Percentiles rank a stretch among this genome's conserved stretches.
Evolutionary conservation across 2,797 vertebrate species (phyloP).

Genomic region (Nyctalus aviator): DNA sequence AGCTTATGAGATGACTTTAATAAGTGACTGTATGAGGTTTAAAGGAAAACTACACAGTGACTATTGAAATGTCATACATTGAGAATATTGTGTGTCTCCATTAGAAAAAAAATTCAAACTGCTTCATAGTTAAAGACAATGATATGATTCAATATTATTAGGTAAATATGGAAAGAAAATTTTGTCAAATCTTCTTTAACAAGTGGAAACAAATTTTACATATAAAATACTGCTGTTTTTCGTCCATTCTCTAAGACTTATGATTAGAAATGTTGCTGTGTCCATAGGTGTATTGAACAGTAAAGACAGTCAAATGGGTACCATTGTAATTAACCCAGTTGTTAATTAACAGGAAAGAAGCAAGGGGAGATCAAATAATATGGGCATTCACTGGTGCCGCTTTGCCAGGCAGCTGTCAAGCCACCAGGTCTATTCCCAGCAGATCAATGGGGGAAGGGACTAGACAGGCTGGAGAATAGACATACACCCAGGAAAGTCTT

Average conservation of each 20-base stretch:
- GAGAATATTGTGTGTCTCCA: background rate
- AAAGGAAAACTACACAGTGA: conserved; percentile 21
- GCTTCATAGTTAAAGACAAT: conserved; percentile 13
- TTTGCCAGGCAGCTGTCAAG: background rate
- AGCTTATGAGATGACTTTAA: conserved; percentile 24
- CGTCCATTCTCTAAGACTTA: background rate
- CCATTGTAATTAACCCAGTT: background rate
- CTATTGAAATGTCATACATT: background rate
- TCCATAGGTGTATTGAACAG: conserved; percentile 4
- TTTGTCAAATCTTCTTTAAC: conserved; percentile 31
- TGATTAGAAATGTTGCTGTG: conserved; percentile 8
- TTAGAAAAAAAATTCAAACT: background rate
- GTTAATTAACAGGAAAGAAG: background rate
- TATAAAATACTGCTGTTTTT: background rate
- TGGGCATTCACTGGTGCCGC: background rate
- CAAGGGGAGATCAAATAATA: background rate
- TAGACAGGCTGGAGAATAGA: background rate
- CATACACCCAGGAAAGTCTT: background rate
- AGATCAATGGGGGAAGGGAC: background rate
- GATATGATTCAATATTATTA: background rate
- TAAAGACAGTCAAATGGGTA: background rate
- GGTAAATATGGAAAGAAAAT: conserved; percentile 12
- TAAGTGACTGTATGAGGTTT: background rate
- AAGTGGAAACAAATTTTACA: conserved; percentile 44
- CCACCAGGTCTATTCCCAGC: background rate